Percentiles rank a stretch among this genome's conserved stretches.
Conservation (phyloP, 2,888 invertebrate genomes). For the Phasia obesa region DNA sequence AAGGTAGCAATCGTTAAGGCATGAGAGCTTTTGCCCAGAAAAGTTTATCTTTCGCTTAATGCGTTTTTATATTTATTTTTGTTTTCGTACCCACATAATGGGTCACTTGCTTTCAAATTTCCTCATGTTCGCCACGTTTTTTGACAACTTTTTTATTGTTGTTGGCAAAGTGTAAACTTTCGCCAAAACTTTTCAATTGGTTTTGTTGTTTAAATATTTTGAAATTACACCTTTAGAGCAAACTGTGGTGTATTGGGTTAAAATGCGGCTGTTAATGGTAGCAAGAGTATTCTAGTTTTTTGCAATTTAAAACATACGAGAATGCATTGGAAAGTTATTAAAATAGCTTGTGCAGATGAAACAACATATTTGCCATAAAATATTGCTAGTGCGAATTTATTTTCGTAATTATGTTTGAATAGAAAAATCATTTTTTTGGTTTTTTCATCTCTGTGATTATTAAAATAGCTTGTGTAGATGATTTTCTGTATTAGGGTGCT, state of each 20-base stretch:
- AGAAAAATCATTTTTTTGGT: too few relatives aligned
- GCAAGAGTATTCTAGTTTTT: background rate
- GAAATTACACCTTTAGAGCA: background rate
- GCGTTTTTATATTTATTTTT: background rate
- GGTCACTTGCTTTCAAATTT: background rate
- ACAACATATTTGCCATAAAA: too few relatives aligned
- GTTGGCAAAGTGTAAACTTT: slow-evolving; percentile 37
- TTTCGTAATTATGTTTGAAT: too few relatives aligned
- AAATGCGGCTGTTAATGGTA: background rate
- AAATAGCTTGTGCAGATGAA: background rate
- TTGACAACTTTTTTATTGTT: slow-evolving; percentile 1
- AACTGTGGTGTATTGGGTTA: slow-evolving; percentile 40
- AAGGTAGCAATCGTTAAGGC: background rate
- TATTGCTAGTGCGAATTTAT: too few relatives aligned
- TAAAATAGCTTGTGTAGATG: too few relatives aligned
- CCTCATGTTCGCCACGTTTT: background rate
- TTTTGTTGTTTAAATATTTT: slow-evolving; percentile 45
- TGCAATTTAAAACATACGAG: background rate
- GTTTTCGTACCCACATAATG: slow-evolving; percentile 7
- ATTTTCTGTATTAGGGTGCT: too few relatives aligned
- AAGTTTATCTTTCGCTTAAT: slow-evolving; percentile 16
- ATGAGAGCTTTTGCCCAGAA: background rate
- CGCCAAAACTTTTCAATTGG: slow-evolving; percentile 46
- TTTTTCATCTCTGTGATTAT: too few relatives aligned
- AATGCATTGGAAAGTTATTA: background rate